phyloP scores from a whole-genome alignment of 2,113 vertebrate species.

The Ellobius talpinus region DNA sequence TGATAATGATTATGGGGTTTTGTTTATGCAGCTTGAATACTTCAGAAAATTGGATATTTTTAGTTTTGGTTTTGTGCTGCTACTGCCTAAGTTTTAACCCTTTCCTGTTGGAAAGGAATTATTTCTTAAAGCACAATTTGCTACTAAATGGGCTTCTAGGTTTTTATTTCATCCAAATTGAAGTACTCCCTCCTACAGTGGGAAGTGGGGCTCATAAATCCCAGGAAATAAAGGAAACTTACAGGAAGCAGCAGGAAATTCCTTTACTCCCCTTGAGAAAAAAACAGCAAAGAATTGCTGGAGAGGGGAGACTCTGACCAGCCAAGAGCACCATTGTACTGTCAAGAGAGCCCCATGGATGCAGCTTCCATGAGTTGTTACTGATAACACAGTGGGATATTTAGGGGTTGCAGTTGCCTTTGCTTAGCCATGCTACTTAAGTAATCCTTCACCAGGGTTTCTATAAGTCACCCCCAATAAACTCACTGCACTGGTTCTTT shows the following conservation, averaged over 20 bases:
- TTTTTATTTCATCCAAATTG: not conserved
- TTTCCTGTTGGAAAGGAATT: slow-evolving; percentile 53
- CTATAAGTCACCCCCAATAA: not conserved
- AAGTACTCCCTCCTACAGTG: not conserved
- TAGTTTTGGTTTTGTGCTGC: slow-evolving; percentile 76
- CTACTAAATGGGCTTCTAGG: not conserved
- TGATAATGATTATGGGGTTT: slow-evolving; percentile 70
- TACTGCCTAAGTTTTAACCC: slow-evolving; percentile 72
- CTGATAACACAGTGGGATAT: not conserved
- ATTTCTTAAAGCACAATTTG: slow-evolving; percentile 61
- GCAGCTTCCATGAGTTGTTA: not conserved
- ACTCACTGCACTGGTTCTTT: not conserved
- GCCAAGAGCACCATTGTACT: not conserved
- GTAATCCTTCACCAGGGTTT: not conserved
- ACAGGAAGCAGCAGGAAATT: not conserved
- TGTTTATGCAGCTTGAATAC: slow-evolving; percentile 80
- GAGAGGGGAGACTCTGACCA: not conserved
- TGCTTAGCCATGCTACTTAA: not conserved
- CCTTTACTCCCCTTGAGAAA: not conserved
- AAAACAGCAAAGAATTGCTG: not conserved
- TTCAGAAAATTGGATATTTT: slow-evolving; percentile 84
- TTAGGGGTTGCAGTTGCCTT: not conserved
- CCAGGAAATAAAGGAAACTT: not conserved
- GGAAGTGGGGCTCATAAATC: not conserved
- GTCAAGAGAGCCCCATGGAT: not conserved